Evolutionary conservation across 1,140 invertebrate genomes (phyloP).

Genomic region (Coboldia fuscipes): DNA sequence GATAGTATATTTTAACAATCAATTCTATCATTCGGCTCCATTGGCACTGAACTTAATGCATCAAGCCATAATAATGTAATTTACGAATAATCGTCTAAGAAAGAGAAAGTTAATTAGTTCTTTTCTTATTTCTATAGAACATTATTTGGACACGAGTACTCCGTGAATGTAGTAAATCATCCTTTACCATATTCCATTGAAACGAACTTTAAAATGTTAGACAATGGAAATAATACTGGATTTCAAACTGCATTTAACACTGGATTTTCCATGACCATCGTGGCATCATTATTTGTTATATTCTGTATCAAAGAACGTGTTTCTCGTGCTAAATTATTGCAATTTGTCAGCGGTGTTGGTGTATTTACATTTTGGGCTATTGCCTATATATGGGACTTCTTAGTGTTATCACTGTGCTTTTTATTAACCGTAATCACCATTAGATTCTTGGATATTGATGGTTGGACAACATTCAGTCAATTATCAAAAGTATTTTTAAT

Average conservation of each 20-base stretch:
- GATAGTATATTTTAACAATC: constrained; percentile 37
- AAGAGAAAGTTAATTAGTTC: too few relatives aligned
- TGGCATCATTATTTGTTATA: constrained; percentile 51
- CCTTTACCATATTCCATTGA: constrained; percentile 33
- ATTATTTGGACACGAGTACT: constrained; percentile 11
- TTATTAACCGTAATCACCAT: constrained; percentile 28
- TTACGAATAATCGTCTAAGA: too few relatives aligned
- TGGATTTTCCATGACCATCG: constrained; percentile 43
- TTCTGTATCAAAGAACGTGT: constrained; percentile 37
- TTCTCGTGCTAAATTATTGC: constrained; percentile 27
- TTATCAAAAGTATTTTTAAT: constrained; percentile 25
- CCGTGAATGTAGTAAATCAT: constrained; percentile 39
- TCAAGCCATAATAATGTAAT: constrained; percentile 29
- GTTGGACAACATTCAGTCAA: constrained; percentile 25
- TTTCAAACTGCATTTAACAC: constrained; percentile 39
- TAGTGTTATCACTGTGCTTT: constrained; percentile 29
- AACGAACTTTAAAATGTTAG: constrained; percentile 21
- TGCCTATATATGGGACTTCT: constrained; percentile 48
- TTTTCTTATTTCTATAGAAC: constrained; percentile 8
- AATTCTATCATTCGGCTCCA: constrained; percentile 43
- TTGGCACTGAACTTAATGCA: constrained; percentile 35
- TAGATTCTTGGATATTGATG: constrained; percentile 31
- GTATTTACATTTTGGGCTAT: constrained; percentile 48
- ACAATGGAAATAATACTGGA: constrained; percentile 29
- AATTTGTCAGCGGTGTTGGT: constrained; percentile 52